Percentiles rank a stretch among this genome's conserved stretches.
Conservation (phyloP, 2,888 invertebrate species). For the Doris montereyensis region DNA sequence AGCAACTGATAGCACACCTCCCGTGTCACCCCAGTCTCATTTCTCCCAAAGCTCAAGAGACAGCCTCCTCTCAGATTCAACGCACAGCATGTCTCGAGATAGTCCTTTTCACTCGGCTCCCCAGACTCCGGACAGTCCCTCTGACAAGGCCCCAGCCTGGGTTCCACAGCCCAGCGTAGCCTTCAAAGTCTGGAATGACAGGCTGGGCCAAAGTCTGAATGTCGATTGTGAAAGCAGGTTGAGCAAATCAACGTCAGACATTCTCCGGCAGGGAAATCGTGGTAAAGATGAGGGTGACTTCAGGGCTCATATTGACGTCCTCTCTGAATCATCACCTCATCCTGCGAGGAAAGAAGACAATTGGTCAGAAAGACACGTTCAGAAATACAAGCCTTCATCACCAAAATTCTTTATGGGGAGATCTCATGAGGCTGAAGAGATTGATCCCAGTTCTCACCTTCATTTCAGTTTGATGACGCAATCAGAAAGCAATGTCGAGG, state of each 20-base stretch:
- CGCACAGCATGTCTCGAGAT: constrained; percentile 44
- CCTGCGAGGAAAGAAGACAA: background rate
- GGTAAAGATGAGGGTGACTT: background rate
- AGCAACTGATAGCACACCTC: constrained; percentile 56
- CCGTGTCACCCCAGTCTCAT: constrained; percentile 59
- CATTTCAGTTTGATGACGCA: constrained; percentile 39
- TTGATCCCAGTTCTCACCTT: constrained; percentile 21
- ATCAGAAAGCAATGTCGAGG: constrained; percentile 42
- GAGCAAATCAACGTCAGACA: constrained; percentile 28
- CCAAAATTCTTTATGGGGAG: constrained; percentile 31
- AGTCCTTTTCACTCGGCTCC: constrained; percentile 40
- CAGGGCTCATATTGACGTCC: background rate
- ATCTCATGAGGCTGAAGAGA: constrained; percentile 43
- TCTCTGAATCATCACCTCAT: background rate
- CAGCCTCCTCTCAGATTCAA: constrained; percentile 60
- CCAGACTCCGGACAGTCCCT: constrained; percentile 43
- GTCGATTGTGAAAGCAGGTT: background rate
- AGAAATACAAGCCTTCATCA: constrained; percentile 1
- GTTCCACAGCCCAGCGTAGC: background rate
- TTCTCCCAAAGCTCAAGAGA: constrained; percentile 59
- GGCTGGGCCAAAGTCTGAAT: background rate
- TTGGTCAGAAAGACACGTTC: background rate
- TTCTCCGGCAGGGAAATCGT: background rate
- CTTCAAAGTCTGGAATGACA: background rate
- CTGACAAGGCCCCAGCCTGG: constrained; percentile 22